Percentiles rank a stretch among this genome's conserved stretches.
phyloP scores from a whole-genome alignment of 1,140 invertebrate species.

The Oryctes rhinoceros region DNA sequence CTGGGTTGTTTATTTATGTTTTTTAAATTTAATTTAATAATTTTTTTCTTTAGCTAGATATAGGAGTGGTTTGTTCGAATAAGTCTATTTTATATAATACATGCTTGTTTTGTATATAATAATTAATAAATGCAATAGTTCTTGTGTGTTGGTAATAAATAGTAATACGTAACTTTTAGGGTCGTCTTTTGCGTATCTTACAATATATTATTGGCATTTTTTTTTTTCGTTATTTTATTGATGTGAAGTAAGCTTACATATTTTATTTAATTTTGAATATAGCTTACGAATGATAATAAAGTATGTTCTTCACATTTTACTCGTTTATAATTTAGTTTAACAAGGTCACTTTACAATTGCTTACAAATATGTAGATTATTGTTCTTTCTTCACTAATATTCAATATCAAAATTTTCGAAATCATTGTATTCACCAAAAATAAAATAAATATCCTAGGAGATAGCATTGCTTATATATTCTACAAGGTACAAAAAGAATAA shows the following conservation, averaged over 20 bases:
- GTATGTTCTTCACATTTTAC: not conserved
- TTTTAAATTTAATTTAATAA: not conserved
- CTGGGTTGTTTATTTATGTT: not conserved
- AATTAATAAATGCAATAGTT: not conserved
- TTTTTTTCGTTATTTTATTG: not conserved
- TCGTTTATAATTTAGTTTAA: not conserved
- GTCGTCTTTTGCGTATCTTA: not conserved
- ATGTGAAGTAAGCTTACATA: not conserved
- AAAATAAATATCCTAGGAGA: too few relatives aligned
- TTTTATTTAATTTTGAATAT: not conserved
- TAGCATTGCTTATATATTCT: too few relatives aligned
- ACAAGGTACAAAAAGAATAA: too few relatives aligned
- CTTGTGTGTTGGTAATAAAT: not conserved
- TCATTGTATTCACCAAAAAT: too few relatives aligned
- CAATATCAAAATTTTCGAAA: not conserved
- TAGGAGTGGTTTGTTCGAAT: not conserved
- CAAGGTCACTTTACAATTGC: constrained; percentile 6
- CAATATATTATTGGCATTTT: constrained; percentile 18
- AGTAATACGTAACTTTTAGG: not conserved
- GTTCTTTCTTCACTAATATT: too few relatives aligned
- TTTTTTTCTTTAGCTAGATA: constrained; percentile 5
- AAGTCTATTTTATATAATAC: not conserved
- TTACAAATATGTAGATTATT: not conserved
- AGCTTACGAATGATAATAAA: not conserved
- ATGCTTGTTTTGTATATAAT: not conserved